Base-by-base conservation (phyloP, 2,797 vertebrate genomes). In the Choloepus didactylus region DNA sequence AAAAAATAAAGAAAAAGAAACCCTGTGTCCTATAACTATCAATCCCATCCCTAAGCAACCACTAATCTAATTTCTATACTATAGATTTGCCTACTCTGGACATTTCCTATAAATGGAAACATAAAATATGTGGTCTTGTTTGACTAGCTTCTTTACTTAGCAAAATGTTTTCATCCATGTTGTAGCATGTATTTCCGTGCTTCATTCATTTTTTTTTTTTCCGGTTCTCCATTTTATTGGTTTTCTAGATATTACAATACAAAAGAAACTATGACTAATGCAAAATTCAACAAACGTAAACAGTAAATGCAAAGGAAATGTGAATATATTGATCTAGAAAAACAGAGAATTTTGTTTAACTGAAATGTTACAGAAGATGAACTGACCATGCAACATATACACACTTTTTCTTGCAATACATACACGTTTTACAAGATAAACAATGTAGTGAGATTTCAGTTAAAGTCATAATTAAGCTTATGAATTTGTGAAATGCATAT, bases 191-290 rank as follows among this genome's bases (percentile, higher is more conserved):
- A 4, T 18, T 10, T 46, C 12, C 69, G 9, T 49, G 59, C 18
- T 60, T 86, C 21, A 31, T 41, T 75, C 72, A 25, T 60, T 69
- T 77, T 29, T 67, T 35, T 49, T 49, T 49, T 10, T 49, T 49
- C n/a, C 44, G 44, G 59, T 56, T 76, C 59, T 89, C 79, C 23
- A 18, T 59, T 51, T 38, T 80, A 51, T 70, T 91, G 54, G 56
- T 83, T 91, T 94, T 69, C 66, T 51, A 83, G 80, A 72, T 51
- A 60, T 59, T 75, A 41, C 16, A 83, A 27, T 76, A 62, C 31
- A 59, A 76, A 59, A 79, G 44, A 70, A 73, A 90, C 3, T 9
- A 38, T 29, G 38, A 76, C 25, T 21, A 67, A 82, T 56, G 46
- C 44, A 91, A 75, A 86, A 31, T 86, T 79, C 64, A 70, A 49